Conservation (phyloP, 2,888 invertebrate genomes). For the Agelastica alni region DNA sequence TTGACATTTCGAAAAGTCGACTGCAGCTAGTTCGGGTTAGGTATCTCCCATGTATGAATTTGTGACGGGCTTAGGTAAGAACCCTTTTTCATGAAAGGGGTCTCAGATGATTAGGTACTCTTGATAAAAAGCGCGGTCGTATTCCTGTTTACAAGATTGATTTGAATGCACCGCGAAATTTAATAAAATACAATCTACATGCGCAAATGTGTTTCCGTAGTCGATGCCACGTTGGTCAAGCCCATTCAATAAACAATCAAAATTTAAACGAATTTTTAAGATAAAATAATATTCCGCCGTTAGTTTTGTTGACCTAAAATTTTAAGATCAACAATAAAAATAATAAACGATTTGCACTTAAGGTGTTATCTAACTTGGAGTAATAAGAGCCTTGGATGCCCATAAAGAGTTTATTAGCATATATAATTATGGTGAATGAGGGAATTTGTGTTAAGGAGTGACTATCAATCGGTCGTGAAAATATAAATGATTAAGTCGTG, state of each 20-base stretch:
- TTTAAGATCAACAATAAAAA: not conserved
- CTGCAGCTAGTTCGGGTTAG: slow-evolving; percentile 27
- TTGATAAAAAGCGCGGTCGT: slow-evolving; percentile 2
- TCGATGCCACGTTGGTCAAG: too few species aligned
- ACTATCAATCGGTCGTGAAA: slow-evolving; percentile 11
- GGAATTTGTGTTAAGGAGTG: slow-evolving; percentile 16
- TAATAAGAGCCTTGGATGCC: slow-evolving; percentile 12
- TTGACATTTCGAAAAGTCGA: slow-evolving; percentile 44
- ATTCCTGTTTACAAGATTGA: not conserved
- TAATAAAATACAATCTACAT: too few species aligned
- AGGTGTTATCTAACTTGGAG: slow-evolving; percentile 9
- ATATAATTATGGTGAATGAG: slow-evolving; percentile 17
- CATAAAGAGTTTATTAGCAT: slow-evolving; percentile 12
- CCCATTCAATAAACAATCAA: too few species aligned
- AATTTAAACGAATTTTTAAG: too few species aligned
- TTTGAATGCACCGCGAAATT: too few species aligned
- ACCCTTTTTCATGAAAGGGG: slow-evolving; percentile 17
- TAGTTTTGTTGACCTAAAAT: too few species aligned
- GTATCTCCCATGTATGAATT: slow-evolving; percentile 11
- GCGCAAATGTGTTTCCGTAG: too few species aligned
- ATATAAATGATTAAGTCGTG: slow-evolving; percentile 15
- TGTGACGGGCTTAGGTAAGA: slow-evolving; percentile 24
- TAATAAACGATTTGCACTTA: slow-evolving; percentile 5
- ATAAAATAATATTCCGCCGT: too few species aligned
- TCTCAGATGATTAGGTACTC: slow-evolving; percentile 8